phyloP scores from a whole-genome alignment of 2,888 invertebrate genomes.

The Athripsodes cinereus region DNA sequence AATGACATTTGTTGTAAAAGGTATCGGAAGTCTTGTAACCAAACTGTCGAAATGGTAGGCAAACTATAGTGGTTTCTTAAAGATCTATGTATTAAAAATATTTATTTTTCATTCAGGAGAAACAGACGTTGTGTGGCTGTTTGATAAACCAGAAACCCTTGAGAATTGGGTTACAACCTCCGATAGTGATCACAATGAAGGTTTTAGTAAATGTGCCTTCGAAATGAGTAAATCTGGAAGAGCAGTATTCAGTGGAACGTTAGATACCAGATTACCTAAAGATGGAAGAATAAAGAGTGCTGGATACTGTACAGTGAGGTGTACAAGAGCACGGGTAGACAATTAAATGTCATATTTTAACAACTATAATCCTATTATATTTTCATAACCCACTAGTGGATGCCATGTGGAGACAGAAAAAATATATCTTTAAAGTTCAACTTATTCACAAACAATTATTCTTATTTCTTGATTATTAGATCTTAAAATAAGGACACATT shows the following conservation, averaged over 20 bases:
- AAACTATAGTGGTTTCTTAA: too few species aligned
- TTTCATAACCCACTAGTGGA: too few species aligned
- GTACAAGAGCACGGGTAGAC: conserved; percentile 32
- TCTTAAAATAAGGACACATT: too few species aligned
- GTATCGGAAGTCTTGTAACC: conserved; percentile 6
- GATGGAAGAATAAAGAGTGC: conserved; percentile 73
- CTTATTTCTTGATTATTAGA: too few species aligned
- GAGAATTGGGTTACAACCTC: conserved; percentile 67
- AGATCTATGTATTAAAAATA: too few species aligned
- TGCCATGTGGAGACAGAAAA: too few species aligned
- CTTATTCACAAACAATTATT: too few species aligned
- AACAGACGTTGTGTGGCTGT: conserved; percentile 68
- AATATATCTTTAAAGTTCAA: too few species aligned
- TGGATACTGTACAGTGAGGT: conserved; percentile 78
- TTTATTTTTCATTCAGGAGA: too few species aligned
- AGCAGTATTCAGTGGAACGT: conserved; percentile 65
- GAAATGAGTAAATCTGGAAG: conserved; percentile 61
- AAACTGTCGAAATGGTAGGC: too few species aligned
- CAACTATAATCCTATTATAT: too few species aligned
- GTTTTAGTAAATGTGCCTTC: conserved; percentile 64
- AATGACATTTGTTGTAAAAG: conserved; percentile 30
- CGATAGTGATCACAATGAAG: conserved; percentile 78
- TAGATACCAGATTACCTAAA: conserved; percentile 65
- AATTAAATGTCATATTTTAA: too few species aligned
- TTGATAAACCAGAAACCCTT: conserved; percentile 55